phyloP scores from a whole-genome alignment of 2,888 invertebrate genomes.

The Drosophila parthenogenetica region DNA sequence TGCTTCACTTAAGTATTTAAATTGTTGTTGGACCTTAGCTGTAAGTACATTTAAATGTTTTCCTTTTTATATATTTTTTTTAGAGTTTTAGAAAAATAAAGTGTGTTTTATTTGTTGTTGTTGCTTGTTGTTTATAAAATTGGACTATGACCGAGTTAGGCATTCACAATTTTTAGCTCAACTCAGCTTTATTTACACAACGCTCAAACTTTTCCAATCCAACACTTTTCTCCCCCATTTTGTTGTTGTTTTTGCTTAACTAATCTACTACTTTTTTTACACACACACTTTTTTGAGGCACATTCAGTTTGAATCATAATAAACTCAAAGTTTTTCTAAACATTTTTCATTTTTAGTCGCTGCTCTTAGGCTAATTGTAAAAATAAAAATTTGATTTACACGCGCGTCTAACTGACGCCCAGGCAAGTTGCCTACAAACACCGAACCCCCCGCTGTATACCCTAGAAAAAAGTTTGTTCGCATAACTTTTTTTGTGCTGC shows the following conservation, averaged over 20 bases:
- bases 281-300: conserved; percentile 68
- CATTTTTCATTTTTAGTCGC: background rate
- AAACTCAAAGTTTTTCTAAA: too few species aligned
- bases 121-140: conserved; percentile 42
- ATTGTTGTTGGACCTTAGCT: conserved; percentile 40
- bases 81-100: conserved; percentile 52
- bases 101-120: conserved; percentile 7
- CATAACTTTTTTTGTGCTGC: conserved; percentile 30
- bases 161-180: conserved; percentile 44
- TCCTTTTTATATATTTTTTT: too few species aligned
- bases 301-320: conserved; percentile 74
- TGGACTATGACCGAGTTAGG: conserved; percentile 56
- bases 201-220: background rate
- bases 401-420: conserved; percentile 42
- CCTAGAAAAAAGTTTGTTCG: conserved; percentile 2
- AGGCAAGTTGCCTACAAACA: conserved; percentile 22
- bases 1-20: conserved; percentile 30
- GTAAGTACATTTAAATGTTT: background rate
- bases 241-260: conserved; percentile 28
- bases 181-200: conserved; percentile 42
- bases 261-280: conserved; percentile 52
- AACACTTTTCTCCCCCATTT: background rate
- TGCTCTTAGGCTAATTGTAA: conserved; percentile 67
- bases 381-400: conserved; percentile 78
- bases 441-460: background rate